These are phyloP conservation scores for Macroramphosus scolopax DNA, from an alignment of 2,797 vertebrate species.

Conservation along the genomic window DNA sequence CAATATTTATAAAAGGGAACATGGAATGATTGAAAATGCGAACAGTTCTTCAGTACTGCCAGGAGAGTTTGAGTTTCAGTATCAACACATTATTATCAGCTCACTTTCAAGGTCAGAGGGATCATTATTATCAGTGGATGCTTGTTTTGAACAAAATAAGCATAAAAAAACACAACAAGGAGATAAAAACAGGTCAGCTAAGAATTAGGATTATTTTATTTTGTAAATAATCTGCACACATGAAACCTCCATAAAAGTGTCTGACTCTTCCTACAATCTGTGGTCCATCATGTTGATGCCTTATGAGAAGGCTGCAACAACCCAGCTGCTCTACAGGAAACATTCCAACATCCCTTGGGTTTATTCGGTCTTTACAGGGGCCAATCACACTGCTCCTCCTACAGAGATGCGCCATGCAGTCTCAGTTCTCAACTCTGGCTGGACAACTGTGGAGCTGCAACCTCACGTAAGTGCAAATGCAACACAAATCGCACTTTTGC, in stretches of 20 bases:
- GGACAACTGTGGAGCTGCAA: slow-evolving; percentile 61
- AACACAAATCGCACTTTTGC: slow-evolving; percentile 11
- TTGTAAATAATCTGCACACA: not conserved
- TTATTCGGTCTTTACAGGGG: slow-evolving; percentile 9
- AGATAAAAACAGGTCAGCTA: too few species aligned
- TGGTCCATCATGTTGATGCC: slow-evolving; percentile 23
- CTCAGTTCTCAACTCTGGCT: slow-evolving; percentile 36
- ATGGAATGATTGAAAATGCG: not conserved
- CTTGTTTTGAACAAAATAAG: too few species aligned
- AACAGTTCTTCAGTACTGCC: not conserved
- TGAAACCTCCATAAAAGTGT: not conserved
- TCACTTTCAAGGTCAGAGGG: slow-evolving; percentile 1
- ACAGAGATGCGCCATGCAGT: slow-evolving; percentile 38
- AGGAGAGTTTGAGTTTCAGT: too few species aligned
- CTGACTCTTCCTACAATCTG: not conserved
- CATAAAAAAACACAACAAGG: too few species aligned
- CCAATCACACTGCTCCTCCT: slow-evolving; percentile 61
- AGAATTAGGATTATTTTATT: too few species aligned
- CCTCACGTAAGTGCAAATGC: slow-evolving; percentile 30
- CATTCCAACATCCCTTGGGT: slow-evolving; percentile 15
- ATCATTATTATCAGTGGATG: too few species aligned
- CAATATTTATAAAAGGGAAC: slow-evolving; percentile 20
- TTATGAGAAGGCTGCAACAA: not conserved
- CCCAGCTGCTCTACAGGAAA: slow-evolving; percentile 43
- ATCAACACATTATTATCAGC: too few species aligned